Conservation (phyloP, 2,888 invertebrate species). For the Coleophora flavipennella region DNA sequence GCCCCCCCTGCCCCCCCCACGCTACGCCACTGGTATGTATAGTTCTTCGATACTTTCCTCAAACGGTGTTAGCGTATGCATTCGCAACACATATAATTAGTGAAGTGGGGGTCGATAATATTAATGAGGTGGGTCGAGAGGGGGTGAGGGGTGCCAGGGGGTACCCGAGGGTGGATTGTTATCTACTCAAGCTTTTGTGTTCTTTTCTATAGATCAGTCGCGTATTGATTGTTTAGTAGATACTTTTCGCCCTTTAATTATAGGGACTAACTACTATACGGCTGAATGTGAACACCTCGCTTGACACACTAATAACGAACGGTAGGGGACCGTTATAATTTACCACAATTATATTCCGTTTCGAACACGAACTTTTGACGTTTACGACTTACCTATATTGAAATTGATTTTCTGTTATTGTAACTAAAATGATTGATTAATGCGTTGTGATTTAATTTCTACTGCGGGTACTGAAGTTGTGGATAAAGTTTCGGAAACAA, state of each 20-base stretch:
- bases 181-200: conserved; percentile 70
- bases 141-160: conserved; percentile 23
- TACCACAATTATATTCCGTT: conserved; percentile 60
- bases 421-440: background rate
- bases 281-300: conserved; percentile 57
- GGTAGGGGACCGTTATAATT: conserved; percentile 47
- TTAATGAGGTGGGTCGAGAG: conserved; percentile 64
- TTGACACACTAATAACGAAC: conserved; percentile 59
- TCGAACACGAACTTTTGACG: conserved; percentile 46
- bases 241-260: conserved; percentile 62
- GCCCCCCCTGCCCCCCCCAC: too few species aligned
- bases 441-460: background rate
- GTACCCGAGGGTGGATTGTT: conserved; percentile 46
- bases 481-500: background rate
- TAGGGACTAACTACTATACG: conserved; percentile 59
- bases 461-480: background rate
- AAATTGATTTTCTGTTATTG: conserved; percentile 7
- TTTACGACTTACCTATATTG: conserved; percentile 9
- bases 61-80: conserved; percentile 37
- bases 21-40: too few species aligned
- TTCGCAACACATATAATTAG: conserved; percentile 73
- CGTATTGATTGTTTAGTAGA: conserved; percentile 67
- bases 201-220: conserved; percentile 59
- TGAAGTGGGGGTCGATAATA: conserved; percentile 66
- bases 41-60: background rate